Percentiles rank a stretch among this genome's conserved stretches.
These are phyloP conservation scores for Podarcis muralis DNA, from an alignment of 2,113 vertebrate genomes.

Conservation along the genomic window DNA sequence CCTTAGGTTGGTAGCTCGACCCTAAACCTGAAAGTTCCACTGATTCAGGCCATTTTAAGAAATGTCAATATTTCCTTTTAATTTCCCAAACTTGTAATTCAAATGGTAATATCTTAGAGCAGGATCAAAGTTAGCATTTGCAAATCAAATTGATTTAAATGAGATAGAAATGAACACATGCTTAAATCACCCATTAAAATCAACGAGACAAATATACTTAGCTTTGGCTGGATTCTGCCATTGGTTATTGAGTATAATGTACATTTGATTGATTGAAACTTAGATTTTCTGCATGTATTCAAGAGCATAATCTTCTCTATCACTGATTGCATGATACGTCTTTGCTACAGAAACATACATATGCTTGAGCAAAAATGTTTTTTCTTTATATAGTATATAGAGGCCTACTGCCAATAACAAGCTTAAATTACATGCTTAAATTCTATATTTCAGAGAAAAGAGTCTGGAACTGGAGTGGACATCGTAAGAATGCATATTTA, in stretches of 20 bases:
- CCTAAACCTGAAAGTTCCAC: background rate
- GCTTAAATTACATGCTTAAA: background rate
- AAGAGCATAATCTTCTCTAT: background rate
- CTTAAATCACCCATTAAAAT: background rate
- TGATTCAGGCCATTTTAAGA: background rate
- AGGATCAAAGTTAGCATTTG: background rate
- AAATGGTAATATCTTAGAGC: background rate
- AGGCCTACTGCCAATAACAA: background rate
- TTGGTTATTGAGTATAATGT: background rate
- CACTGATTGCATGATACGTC: background rate
- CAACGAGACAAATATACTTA: background rate
- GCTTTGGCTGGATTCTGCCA: background rate
- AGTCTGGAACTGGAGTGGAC: background rate
- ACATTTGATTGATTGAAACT: background rate
- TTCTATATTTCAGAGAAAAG: background rate
- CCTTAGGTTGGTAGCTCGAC: background rate
- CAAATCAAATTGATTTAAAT: constrained; percentile 1
- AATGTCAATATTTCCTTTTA: background rate
- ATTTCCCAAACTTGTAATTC: background rate
- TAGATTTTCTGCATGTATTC: background rate
- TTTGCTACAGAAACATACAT: background rate
- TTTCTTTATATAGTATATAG: background rate
- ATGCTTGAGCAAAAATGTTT: background rate
- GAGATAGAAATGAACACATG: background rate
- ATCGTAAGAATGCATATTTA: background rate